Conservation (phyloP, 2,797 vertebrate genomes). For the Moxostoma hubbsi region DNA sequence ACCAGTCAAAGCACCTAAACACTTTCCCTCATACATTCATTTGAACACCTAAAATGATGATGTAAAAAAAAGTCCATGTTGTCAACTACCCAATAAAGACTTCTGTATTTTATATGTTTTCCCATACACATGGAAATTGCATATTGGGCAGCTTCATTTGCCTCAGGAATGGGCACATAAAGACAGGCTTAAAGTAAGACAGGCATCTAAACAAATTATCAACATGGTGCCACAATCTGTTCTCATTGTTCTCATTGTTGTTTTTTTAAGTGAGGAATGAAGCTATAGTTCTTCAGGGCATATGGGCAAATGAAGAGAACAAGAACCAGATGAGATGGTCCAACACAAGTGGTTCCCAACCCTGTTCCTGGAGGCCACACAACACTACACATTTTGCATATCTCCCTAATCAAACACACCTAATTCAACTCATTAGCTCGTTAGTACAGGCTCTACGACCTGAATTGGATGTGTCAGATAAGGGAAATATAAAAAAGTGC, state of each 20-base stretch:
- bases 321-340: slow-evolving; percentile 27
- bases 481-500: too few relatives aligned
- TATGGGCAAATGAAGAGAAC: slow-evolving; percentile 6
- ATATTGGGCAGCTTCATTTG: neutral
- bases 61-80: too few relatives aligned
- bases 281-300: slow-evolving; percentile 21
- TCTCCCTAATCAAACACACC: too few relatives aligned
- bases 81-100: too few relatives aligned
- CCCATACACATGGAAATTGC: too few relatives aligned
- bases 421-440: too few relatives aligned
- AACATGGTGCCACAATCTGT: neutral
- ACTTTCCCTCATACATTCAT: too few relatives aligned
- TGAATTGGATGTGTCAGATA: too few relatives aligned
- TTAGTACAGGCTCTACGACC: too few relatives aligned
- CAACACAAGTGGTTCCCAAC: neutral
- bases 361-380: neutral
- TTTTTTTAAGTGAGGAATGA: slow-evolving; percentile 12
- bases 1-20: too few relatives aligned
- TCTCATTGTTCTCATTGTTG: neutral
- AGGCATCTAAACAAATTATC: slow-evolving; percentile 9
- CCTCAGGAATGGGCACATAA: slow-evolving; percentile 14
- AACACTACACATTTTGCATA: neutral
- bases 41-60: too few relatives aligned
- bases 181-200: slow-evolving; percentile 23
- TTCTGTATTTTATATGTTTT: too few relatives aligned